Evolutionary conservation across 2,113 vertebrate genomes (phyloP).

Genomic region (Fulmarus glacialis): DNA sequence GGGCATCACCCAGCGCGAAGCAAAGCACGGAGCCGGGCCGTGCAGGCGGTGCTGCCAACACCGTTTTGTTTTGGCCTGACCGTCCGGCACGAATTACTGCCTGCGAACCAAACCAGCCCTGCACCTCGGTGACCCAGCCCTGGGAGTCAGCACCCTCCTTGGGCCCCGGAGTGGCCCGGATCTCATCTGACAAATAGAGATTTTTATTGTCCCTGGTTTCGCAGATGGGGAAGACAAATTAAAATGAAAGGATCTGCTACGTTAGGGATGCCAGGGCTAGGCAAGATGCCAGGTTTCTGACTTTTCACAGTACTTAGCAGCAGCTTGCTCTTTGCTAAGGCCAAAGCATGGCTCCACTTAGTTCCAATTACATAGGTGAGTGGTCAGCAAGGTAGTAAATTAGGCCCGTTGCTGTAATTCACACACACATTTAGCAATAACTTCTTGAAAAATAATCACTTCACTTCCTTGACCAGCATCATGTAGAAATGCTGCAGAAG

Average conservation of each 20-base stretch:
- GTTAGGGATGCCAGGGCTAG: not conserved
- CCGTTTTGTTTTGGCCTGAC: accelerated
- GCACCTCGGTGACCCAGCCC: not conserved
- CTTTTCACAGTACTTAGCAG: not conserved
- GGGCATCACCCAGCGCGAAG: not conserved
- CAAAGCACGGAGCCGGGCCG: accelerated
- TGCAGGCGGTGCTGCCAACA: not conserved
- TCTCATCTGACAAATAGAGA: not conserved
- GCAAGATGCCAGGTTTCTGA: not conserved
- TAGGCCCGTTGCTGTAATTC: not conserved
- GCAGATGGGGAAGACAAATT: not conserved
- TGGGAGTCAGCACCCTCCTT: not conserved
- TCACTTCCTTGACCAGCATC: not conserved
- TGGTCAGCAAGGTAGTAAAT: not conserved
- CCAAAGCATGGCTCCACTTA: not conserved
- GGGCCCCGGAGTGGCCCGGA: accelerated
- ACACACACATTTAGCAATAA: not conserved
- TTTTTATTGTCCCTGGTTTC: not conserved
- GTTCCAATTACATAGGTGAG: not conserved
- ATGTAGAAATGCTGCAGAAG: not conserved
- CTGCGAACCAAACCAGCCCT: too few relatives aligned
- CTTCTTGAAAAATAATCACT: not conserved
- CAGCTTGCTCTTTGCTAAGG: not conserved
- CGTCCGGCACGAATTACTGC: accelerated
- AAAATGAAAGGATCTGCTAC: not conserved